Conservation (phyloP, 1,140 invertebrate species). For the Subanguina moxae region DNA sequence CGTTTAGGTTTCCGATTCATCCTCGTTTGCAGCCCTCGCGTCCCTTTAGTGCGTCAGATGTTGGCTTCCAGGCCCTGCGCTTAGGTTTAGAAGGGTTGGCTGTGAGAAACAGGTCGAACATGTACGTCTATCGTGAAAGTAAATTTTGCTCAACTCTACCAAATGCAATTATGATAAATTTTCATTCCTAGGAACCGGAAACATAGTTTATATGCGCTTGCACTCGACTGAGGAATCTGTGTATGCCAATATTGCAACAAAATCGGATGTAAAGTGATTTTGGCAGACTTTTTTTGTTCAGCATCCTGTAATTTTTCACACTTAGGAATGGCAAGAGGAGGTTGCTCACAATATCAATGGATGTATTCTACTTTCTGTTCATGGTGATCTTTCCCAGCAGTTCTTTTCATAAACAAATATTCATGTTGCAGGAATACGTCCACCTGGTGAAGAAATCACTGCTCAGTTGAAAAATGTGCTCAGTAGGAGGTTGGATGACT, state of each 20-base stretch:
- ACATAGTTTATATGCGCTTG: constrained; percentile 40
- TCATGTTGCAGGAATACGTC: no score
- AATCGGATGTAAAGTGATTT: background rate
- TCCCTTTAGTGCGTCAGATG: background rate
- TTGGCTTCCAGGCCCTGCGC: constrained; percentile 28
- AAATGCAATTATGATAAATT: background rate
- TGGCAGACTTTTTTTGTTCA: no score
- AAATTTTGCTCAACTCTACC: background rate
- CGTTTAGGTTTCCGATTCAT: constrained; percentile 36
- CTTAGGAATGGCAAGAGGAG: constrained; percentile 23
- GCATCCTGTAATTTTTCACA: background rate
- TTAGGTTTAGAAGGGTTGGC: constrained; percentile 35
- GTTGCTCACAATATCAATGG: constrained; percentile 4
- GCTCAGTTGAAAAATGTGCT: constrained; percentile 36
- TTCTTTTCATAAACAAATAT: no score
- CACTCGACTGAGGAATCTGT: constrained; percentile 30
- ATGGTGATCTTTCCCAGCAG: constrained; percentile 24
- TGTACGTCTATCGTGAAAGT: constrained; percentile 44
- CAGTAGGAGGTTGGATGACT: constrained; percentile 13
- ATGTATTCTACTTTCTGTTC: constrained; percentile 34
- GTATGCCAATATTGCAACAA: constrained; percentile 25
- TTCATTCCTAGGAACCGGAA: background rate
- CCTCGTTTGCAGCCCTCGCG: constrained; percentile 38
- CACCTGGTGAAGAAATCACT: constrained; percentile 30
- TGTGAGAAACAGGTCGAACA: constrained; percentile 35